Evolutionary conservation across 2,888 invertebrate species (phyloP).

Genomic region (Periphyllus acericola): DNA sequence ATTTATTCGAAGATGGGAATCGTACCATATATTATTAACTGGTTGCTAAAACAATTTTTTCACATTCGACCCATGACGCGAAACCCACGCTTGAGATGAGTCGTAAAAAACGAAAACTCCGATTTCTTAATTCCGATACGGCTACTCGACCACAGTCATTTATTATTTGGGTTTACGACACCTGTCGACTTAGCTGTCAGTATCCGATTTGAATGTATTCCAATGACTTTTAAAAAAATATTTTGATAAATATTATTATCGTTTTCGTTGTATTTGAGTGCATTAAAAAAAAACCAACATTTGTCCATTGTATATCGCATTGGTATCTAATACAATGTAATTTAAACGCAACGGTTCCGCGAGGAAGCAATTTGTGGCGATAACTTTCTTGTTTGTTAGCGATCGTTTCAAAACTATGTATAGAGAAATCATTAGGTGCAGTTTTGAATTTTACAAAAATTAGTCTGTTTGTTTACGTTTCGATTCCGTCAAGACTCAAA

Average conservation of each 20-base stretch:
- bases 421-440: too few species aligned
- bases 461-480: too few species aligned
- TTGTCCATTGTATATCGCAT: too few species aligned
- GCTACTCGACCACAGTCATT: conserved; percentile 26
- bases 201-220: conserved; percentile 12
- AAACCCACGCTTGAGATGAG: conserved; percentile 26
- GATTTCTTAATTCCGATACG: conserved; percentile 44
- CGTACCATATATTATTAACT: background rate
- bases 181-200: conserved; percentile 9
- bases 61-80: background rate
- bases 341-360: too few species aligned
- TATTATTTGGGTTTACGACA: conserved; percentile 42
- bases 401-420: too few species aligned
- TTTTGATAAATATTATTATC: background rate
- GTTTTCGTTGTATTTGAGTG: background rate
- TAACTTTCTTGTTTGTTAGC: too few species aligned
- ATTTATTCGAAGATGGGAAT: conserved; percentile 18
- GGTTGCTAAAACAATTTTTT: conserved; percentile 12
- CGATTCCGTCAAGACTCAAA: too few species aligned
- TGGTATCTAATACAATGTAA: too few species aligned
- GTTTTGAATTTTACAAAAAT: too few species aligned
- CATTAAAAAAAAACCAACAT: background rate
- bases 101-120: conserved; percentile 39
- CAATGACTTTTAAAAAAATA: background rate
- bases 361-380: too few species aligned